Evolutionary conservation across 2,113 vertebrate genomes (phyloP).

Genomic region (Thamnaconus septentrionalis): DNA sequence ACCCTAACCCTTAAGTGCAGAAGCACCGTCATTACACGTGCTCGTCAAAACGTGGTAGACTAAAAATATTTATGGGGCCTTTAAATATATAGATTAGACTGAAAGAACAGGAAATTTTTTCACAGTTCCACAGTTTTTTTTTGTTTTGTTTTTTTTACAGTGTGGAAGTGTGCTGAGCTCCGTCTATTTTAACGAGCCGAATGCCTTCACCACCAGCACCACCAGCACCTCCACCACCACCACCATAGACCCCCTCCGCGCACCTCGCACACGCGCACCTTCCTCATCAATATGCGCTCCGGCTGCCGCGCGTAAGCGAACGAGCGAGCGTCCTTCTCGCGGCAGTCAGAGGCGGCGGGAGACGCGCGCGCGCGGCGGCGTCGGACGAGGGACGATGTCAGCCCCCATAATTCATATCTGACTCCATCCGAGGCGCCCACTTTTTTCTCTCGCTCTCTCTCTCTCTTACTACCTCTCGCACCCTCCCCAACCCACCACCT

Average conservation of each 20-base stretch:
- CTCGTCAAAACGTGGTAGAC: too few relatives aligned
- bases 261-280: not conserved
- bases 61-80: too few relatives aligned
- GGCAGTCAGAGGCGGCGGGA: slow-evolving; percentile 15
- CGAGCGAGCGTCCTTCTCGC: not conserved
- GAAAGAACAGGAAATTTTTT: too few relatives aligned
- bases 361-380: slow-evolving; percentile 4
- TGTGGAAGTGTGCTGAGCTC: slow-evolving; percentile 41
- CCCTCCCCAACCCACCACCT: not conserved
- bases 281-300: slow-evolving; percentile 66
- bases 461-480: not conserved
- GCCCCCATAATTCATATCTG: slow-evolving; percentile 34
- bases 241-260: not conserved
- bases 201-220: slow-evolving; percentile 51
- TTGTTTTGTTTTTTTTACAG: slow-evolving; percentile 54
- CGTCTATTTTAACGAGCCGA: slow-evolving; percentile 52
- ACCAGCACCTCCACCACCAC: slow-evolving; percentile 25
- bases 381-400: slow-evolving; percentile 37
- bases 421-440: slow-evolving; percentile 43
- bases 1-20: not conserved
- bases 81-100: too few relatives aligned
- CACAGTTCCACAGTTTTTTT: slow-evolving; percentile 11
- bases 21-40: too few relatives aligned
- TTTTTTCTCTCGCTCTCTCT: slow-evolving; percentile 1
- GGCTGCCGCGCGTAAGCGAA: slow-evolving; percentile 43